phyloP scores from a whole-genome alignment of 92 coral and sea anemone species.

The Isaurus tuberculatus region DNA sequence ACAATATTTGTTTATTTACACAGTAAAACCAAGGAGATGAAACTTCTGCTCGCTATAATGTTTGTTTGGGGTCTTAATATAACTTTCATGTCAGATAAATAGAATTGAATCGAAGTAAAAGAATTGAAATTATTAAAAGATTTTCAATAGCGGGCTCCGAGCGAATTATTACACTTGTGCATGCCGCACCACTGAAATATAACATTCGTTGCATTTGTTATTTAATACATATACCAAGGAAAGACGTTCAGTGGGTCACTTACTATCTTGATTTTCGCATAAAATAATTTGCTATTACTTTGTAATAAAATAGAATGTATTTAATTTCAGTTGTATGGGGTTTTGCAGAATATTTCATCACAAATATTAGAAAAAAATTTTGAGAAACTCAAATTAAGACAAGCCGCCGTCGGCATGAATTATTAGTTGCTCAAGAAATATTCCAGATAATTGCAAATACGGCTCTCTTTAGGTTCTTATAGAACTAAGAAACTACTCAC shows the following conservation, averaged over 20 bases:
- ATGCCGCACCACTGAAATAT: no score
- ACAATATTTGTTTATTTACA: no score
- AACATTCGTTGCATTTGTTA: no score
- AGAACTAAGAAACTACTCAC: conserved; percentile 1
- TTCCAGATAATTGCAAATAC: neutral
- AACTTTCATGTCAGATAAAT: no score
- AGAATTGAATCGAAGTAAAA: no score
- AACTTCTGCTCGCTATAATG: no score
- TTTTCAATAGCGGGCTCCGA: no score
- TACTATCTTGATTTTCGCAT: neutral
- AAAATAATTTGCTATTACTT: neutral
- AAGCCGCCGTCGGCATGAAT: neutral
- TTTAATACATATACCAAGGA: neutral
- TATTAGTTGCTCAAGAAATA: neutral
- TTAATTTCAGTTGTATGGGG: conserved; percentile 13
- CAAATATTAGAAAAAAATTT: neutral
- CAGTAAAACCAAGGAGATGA: neutral
- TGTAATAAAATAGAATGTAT: neutral
- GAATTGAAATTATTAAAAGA: no score
- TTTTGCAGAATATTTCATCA: neutral
- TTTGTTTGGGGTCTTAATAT: no score
- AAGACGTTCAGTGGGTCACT: neutral
- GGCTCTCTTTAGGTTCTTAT: neutral
- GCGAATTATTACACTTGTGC: no score
- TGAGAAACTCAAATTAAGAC: conserved; percentile 5